phyloP scores from a whole-genome alignment of 2,888 invertebrate genomes.

The Cybosia mesomella region DNA sequence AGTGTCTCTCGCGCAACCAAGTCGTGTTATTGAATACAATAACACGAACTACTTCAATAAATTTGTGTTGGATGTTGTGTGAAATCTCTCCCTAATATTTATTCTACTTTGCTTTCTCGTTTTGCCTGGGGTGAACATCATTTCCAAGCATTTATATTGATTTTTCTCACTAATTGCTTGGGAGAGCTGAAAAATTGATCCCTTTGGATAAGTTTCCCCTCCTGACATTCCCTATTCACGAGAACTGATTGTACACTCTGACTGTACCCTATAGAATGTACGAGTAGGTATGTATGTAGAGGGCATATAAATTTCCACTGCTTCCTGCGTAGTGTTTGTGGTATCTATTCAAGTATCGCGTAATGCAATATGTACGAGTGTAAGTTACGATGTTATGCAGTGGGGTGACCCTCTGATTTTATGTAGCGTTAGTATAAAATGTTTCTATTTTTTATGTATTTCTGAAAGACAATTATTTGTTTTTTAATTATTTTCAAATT shows the following conservation, averaged over 20 bases:
- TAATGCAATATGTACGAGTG: slow-evolving; percentile 37
- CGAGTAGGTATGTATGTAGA: not conserved
- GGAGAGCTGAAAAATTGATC: slow-evolving; percentile 4
- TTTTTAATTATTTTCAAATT: too few species aligned
- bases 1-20: too few species aligned
- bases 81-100: not conserved
- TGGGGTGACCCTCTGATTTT: slow-evolving; percentile 18
- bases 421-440: slow-evolving; percentile 21
- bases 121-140: not conserved
- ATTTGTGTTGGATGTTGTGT: not conserved
- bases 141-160: not conserved
- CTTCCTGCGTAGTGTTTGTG: slow-evolving; percentile 15
- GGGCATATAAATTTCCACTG: slow-evolving; percentile 12
- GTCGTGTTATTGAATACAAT: too few species aligned
- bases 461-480: not conserved
- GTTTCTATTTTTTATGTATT: not conserved
- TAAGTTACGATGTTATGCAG: slow-evolving; percentile 25
- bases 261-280: not conserved
- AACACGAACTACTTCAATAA: not conserved
- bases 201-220: not conserved
- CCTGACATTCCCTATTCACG: not conserved
- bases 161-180: slow-evolving; percentile 6
- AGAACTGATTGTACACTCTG: not conserved
- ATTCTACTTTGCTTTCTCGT: too few species aligned
- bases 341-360: slow-evolving; percentile 19